Evolutionary conservation across 2,113 vertebrate genomes (phyloP), one percentile per base, ranked within the genome.

Genomic region (Hyaena hyaena): DNA sequence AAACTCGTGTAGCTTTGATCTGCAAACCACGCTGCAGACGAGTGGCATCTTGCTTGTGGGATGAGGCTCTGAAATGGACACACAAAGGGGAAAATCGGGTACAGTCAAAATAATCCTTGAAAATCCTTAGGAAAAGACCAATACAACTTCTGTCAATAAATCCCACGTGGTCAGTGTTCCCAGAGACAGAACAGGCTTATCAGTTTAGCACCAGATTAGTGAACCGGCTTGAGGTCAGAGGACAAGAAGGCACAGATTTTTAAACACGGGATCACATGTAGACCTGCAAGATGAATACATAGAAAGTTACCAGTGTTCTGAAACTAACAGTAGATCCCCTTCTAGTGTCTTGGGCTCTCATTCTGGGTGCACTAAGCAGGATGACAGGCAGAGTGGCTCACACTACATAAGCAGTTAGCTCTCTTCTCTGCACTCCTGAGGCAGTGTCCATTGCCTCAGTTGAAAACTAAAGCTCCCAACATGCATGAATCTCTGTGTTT

Each of bases 341-440:
- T 26, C 68, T 33, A 26, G 65, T 10, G 4, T 17, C 61, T 45
- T 50, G 43, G 1, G 24, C 39, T 87, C 45, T 95, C 77, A 21
- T 53, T 61, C 24, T 24, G 16, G 48, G 35, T 39, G 26, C 35
- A 35, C 31, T 33, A 50, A 16, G 26, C 5, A 21, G 35, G 74
- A 82, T 0, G 33, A 45, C 16, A 15, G 50, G 68, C 39, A 88
- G 58, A 28, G 24, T 4, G 66, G 77, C 12, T 5, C 24, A 17
- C 2, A 1, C 2, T 2, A 21, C 19, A 1, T 14, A 76, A 8
- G 43, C 6, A 0, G 16, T 1, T 55, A 10, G 16, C 12, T 43
- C 16, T 65, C 61, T 24, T 31, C 35, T 71, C 35, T 69, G 10
- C 0, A 0, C 7, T n/a, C 17, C 43, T 11, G 69, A 14, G n/a